A percentile compares a stretch with the other conserved stretches of the same genome.
These are phyloP conservation scores for Chiroxiphia lanceolata DNA, from an alignment of 2,797 vertebrate species.

Conservation along the genomic window DNA sequence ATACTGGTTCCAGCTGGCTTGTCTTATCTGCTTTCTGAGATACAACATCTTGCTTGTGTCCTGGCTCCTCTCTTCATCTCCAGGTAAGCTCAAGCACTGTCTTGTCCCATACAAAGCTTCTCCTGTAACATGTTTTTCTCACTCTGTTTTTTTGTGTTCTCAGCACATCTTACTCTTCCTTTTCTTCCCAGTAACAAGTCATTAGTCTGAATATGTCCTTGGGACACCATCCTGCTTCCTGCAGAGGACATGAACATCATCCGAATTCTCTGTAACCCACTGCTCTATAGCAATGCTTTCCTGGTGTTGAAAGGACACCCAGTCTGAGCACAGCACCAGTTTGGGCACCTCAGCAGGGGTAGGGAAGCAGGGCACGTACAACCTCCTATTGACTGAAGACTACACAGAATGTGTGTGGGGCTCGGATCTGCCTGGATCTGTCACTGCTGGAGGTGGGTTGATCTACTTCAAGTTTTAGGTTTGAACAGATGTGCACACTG, in stretches of 20 bases:
- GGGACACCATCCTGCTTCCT: neutral
- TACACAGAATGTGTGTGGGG: neutral
- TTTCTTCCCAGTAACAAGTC: neutral
- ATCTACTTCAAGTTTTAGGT: neutral
- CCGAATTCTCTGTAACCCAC: too few species aligned
- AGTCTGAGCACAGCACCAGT: accelerated
- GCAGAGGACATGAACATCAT: neutral
- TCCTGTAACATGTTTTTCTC: neutral
- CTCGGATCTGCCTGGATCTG: neutral
- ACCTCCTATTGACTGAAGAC: neutral
- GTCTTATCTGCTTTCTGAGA: neutral
- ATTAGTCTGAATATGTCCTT: too few species aligned
- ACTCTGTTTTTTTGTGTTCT: neutral
- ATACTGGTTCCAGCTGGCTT: neutral
- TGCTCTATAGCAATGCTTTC: neutral
- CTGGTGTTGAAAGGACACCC: neutral
- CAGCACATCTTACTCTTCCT: neutral
- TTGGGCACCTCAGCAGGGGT: accelerated
- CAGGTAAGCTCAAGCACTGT: neutral
- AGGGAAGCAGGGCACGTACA: accelerated
- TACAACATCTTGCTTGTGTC: accelerated
- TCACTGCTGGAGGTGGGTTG: neutral
- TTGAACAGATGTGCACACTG: accelerated
- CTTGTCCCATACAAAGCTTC: neutral
- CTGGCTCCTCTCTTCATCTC: neutral